Evolutionary conservation across 2,113 vertebrate species (phyloP), one percentile per base, ranked within the genome.

Genomic region (Felis chaus): DNA sequence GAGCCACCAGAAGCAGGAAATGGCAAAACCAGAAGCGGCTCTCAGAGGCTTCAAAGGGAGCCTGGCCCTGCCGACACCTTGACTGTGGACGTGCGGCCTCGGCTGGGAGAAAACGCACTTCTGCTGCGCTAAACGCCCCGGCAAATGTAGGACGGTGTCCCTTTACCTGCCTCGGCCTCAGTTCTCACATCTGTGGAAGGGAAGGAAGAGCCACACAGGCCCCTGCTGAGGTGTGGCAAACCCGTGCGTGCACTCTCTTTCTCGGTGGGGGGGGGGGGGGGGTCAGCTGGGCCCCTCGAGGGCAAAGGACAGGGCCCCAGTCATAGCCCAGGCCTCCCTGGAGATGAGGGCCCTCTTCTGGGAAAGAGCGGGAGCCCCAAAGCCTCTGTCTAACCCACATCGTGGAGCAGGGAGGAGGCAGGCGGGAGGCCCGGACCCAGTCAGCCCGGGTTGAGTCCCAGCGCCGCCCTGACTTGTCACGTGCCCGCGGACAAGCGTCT

Each of bases 201-300:
- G 50, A 76, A 50, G 1, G 1, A 16, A 61, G 11, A 25, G 21
- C 6, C 3, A 11, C 33, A 9, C 3, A 7, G 36, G 10, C 36
- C 16, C 29, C 0, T 1, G 48, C 27, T 4, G 1, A 19, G 66
- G 12, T 12, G 1, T 2, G 25, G 25, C 4, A 4, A 25, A 0
- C 21, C 33, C 1, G 12, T 2, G 5, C 1, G 11, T 1, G 0
- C 16, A 0, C 2, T 5, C 2, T 5, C 33, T 8, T 15, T 29
- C 48, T 21, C 91, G 6, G 36, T 36, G 36, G 36, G 36, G 36
- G 36, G 36, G 36, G 36, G 36, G 36, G 36, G 50, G 15, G 33
- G 21, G 39, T 29, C 66, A 71, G 50, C 65, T 16, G 36, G 65
- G 50, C 65, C 6, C 29, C 65, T n/a, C 29, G 4, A 13, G 7